These are phyloP conservation scores for Ameiurus melas DNA, from an alignment of 2,113 vertebrate species.

Conservation along the genomic window DNA sequence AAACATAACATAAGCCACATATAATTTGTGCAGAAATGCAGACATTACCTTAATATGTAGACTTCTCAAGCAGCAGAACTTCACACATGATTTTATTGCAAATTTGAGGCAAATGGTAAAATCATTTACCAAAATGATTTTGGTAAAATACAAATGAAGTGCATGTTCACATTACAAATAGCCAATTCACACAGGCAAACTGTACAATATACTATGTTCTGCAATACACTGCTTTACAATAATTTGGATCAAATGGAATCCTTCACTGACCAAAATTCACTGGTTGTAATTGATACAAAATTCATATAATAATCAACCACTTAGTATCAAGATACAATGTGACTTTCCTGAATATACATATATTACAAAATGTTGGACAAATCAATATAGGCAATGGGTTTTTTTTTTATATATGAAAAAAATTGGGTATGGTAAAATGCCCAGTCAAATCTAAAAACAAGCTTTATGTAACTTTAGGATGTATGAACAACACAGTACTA, in stretches of 20 bases:
- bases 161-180: slow-evolving; percentile 8
- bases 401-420: background rate
- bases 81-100: slow-evolving; percentile 11
- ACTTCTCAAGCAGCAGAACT: background rate
- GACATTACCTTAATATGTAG: background rate
- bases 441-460: background rate
- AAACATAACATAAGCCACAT: background rate
- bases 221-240: slow-evolving; percentile 27
- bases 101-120: background rate
- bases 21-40: background rate
- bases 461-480: background rate
- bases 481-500: slow-evolving; percentile 7
- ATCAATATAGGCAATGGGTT: background rate
- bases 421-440: background rate
- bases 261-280: background rate
- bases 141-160: background rate
- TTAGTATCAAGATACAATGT: background rate
- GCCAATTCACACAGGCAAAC: background rate
- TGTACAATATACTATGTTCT: slow-evolving; percentile 24
- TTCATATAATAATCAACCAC: background rate
- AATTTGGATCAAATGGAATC: background rate
- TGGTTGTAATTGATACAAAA: background rate
- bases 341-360: slow-evolving; percentile 20
- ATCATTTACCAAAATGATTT: background rate
- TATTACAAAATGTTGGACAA: background rate